Conservation (phyloP, 2,888 invertebrate genomes). For the Thelaira solivaga region DNA sequence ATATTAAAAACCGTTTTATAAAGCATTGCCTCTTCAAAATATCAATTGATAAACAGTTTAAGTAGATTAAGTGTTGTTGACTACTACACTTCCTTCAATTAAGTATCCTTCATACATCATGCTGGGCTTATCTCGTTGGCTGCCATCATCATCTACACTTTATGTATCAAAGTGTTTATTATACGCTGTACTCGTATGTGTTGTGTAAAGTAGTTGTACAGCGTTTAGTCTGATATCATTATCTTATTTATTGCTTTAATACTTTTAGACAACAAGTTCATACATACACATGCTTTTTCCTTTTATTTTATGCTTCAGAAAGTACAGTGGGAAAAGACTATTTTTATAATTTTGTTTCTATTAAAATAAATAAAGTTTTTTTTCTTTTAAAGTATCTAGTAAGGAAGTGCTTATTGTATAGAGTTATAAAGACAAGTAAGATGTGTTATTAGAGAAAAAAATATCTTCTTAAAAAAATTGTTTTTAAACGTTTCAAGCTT, state of each 20-base stretch:
- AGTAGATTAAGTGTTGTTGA: constrained; percentile 61
- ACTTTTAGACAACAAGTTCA: constrained; percentile 41
- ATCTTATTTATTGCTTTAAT: constrained; percentile 56
- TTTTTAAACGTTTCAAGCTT: too few relatives aligned
- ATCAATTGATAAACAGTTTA: constrained; percentile 60
- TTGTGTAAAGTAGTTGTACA: not conserved
- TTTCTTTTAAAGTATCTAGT: too few relatives aligned
- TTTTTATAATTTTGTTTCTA: too few relatives aligned
- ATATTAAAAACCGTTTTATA: constrained; percentile 22
- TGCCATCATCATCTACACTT: constrained; percentile 31
- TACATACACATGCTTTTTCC: constrained; percentile 27
- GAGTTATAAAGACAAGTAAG: too few relatives aligned
- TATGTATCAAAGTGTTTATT: not conserved
- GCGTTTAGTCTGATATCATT: constrained; percentile 9
- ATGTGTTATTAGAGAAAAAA: too few relatives aligned
- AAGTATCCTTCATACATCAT: constrained; percentile 44
- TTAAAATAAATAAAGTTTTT: too few relatives aligned
- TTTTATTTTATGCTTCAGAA: constrained; percentile 24
- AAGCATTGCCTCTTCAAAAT: constrained; percentile 41
- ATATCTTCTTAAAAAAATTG: too few relatives aligned
- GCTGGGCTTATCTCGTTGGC: constrained; percentile 43
- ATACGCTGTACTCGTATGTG: not conserved
- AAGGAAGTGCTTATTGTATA: too few relatives aligned
- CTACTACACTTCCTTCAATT: constrained; percentile 58
- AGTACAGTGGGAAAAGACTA: too few relatives aligned